Conservation (phyloP, 2,797 vertebrate species). For the Semotilus atromaculatus region DNA sequence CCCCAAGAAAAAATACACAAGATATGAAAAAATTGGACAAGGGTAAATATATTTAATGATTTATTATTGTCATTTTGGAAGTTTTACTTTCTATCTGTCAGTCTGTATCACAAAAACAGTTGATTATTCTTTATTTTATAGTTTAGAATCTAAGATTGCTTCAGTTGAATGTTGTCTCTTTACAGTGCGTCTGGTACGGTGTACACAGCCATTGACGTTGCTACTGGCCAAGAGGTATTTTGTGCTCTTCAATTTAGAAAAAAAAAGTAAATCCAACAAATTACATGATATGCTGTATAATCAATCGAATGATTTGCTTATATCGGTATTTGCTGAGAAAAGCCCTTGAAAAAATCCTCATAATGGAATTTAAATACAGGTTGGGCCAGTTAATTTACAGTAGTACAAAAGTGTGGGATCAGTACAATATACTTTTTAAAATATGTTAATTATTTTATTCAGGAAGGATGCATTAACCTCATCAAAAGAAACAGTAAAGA, state of each 20-base stretch:
- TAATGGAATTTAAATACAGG: not conserved
- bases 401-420: not conserved
- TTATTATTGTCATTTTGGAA: not conserved
- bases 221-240: constrained; percentile 93
- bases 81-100: not conserved
- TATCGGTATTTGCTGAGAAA: not conserved
- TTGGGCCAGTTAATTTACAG: not conserved
- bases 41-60: constrained; percentile 82
- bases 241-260: not conserved
- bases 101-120: not conserved
- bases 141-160: not conserved
- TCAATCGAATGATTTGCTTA: not conserved
- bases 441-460: not conserved
- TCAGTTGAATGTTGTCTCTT: constrained; percentile 16
- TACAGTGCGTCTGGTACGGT: constrained; percentile 95
- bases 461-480: not conserved
- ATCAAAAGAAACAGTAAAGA: not conserved
- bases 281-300: not conserved
- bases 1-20: constrained; percentile 98
- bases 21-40: constrained; percentile 98
- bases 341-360: not conserved
- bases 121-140: not conserved
- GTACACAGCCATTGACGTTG: constrained; percentile 96
- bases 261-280: not conserved
- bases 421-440: not conserved